Percentiles rank a stretch among this genome's conserved stretches.
These are phyloP conservation scores for Mus pahari DNA, from an alignment of 2,113 vertebrate genomes.

Conservation along the genomic window DNA sequence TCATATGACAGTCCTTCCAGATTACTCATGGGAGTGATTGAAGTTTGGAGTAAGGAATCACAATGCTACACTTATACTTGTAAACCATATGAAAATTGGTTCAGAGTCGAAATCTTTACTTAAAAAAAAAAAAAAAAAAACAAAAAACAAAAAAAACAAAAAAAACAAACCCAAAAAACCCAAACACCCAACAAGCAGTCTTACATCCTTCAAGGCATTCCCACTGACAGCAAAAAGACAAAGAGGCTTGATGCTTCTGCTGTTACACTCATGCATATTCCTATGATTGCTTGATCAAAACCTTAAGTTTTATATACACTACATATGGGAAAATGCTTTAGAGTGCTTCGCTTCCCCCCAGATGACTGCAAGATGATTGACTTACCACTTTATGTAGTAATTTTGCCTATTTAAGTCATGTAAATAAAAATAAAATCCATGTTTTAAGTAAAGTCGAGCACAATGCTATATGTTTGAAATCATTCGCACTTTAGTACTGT, in stretches of 20 bases:
- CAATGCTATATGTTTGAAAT: constrained; percentile 27
- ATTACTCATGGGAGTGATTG: background rate
- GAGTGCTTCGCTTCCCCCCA: background rate
- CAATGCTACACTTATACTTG: constrained; percentile 25
- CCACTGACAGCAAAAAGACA: constrained; percentile 52
- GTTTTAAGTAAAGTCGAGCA: constrained; percentile 44
- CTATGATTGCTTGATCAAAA: constrained; percentile 65
- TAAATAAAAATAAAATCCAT: constrained; percentile 48
- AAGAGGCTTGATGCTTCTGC: constrained; percentile 42
- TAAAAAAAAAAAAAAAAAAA: constrained; percentile 35
- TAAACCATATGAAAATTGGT: background rate
- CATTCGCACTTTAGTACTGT: background rate
- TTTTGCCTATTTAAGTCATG: constrained; percentile 66
- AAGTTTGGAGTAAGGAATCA: constrained; percentile 33
- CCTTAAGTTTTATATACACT: constrained; percentile 71
- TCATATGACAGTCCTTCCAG: background rate
- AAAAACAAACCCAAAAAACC: too few species aligned
- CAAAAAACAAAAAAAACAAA: background rate
- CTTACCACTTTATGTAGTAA: constrained; percentile 6
- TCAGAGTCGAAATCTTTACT: constrained; percentile 56
- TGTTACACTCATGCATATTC: constrained; percentile 60
- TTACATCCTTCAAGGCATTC: constrained; percentile 42
- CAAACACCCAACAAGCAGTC: background rate
- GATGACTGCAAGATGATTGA: constrained; percentile 64
- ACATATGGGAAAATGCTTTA: constrained; percentile 70